These are phyloP conservation scores for Oxytorus armatus DNA, from an alignment of 2,888 invertebrate genomes.

Conservation along the genomic window DNA sequence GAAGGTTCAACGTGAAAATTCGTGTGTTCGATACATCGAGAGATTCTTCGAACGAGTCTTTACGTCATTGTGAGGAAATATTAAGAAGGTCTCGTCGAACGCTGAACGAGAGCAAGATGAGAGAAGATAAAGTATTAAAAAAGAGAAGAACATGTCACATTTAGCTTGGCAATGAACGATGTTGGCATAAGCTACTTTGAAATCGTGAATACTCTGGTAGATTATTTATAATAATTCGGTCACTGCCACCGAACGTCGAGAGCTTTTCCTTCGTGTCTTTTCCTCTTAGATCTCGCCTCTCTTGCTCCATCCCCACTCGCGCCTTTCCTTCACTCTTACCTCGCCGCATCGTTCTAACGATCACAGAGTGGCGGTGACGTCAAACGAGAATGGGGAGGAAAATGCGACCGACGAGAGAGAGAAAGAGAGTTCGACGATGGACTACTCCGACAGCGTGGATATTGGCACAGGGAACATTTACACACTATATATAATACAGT, in stretches of 20 bases:
- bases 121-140: background rate
- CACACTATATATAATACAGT: conserved; percentile 24
- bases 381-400: conserved; percentile 52
- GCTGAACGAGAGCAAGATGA: background rate
- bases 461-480: conserved; percentile 55
- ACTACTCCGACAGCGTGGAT: conserved; percentile 49
- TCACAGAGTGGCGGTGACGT: conserved; percentile 60
- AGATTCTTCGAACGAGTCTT: conserved; percentile 9
- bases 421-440: conserved; percentile 46
- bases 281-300: background rate
- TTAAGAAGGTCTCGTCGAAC: background rate
- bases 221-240: conserved; percentile 73
- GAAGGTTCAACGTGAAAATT: too few relatives aligned
- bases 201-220: conserved; percentile 54
- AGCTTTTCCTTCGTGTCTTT: background rate
- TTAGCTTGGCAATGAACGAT: conserved; percentile 13
- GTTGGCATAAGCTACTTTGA: conserved; percentile 29
- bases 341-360: conserved; percentile 63
- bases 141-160: conserved; percentile 10
- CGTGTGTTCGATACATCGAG: background rate
- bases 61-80: background rate
- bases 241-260: conserved; percentile 66
- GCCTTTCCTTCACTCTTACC: conserved; percentile 25
- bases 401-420: conserved; percentile 35
- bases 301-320: background rate